These are phyloP conservation scores for Gymnocephalus cernua DNA, from an alignment of 2,113 vertebrate genomes.

Conservation along the genomic window DNA sequence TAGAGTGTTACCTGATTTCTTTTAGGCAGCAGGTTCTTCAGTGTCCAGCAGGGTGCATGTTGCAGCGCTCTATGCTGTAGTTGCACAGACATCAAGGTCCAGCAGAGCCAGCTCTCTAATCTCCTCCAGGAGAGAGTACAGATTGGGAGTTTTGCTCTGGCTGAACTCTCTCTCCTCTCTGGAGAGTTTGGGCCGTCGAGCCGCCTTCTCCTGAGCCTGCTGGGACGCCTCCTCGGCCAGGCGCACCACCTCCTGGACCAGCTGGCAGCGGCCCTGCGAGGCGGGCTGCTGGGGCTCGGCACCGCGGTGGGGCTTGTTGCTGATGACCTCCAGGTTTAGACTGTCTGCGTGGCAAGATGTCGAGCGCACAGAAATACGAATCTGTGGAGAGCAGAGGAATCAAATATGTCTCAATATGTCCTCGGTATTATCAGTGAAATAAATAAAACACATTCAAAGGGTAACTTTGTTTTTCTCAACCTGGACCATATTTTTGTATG, in stretches of 20 bases:
- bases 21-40: no score
- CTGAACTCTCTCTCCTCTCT: constrained; percentile 87
- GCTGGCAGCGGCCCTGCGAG: constrained; percentile 76
- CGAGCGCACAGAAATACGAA: constrained; percentile 87
- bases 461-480: no score
- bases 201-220: constrained; percentile 80
- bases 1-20: no score
- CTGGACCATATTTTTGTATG: no score
- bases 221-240: constrained; percentile 86
- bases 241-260: constrained; percentile 90
- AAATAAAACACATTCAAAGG: neutral
- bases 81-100: constrained; percentile 41
- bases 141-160: constrained; percentile 88
- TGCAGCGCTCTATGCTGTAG: constrained; percentile 31
- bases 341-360: constrained; percentile 87
- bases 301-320: constrained; percentile 77
- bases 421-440: neutral
- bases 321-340: constrained; percentile 88
- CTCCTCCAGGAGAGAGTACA: constrained; percentile 93
- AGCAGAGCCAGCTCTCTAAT: constrained; percentile 90
- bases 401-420: no score
- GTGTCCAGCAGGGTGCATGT: no score
- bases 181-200: constrained; percentile 66
- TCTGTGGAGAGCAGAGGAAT: constrained; percentile 79
- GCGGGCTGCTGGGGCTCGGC: neutral